phyloP scores from a whole-genome alignment of 1,140 invertebrate species.

The Hypothenemus hampei region DNA sequence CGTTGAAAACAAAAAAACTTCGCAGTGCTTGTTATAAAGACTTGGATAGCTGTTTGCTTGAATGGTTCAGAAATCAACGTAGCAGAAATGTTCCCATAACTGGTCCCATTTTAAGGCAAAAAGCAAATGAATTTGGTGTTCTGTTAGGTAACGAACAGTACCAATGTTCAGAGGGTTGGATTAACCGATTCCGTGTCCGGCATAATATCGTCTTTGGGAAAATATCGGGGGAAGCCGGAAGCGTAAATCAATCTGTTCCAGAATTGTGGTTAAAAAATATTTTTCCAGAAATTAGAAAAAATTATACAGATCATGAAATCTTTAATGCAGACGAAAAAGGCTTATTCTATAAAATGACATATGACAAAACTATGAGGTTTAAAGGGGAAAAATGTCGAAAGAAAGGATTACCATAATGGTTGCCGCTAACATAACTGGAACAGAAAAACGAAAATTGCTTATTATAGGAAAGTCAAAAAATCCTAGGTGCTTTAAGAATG shows the following conservation, averaged over 20 bases:
- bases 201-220: constrained; percentile 22
- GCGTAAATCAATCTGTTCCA: constrained; percentile 8
- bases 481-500: constrained; percentile 45
- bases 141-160: constrained; percentile 2
- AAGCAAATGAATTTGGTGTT: constrained; percentile 18
- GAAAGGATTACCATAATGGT: constrained; percentile 40
- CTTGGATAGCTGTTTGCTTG: neutral
- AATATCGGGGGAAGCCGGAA: constrained; percentile 26
- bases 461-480: constrained; percentile 42
- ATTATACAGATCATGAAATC: constrained; percentile 38
- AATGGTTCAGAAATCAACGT: neutral
- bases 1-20: neutral
- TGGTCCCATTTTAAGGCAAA: constrained; percentile 24
- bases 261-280: constrained; percentile 8
- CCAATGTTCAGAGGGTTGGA: constrained; percentile 20
- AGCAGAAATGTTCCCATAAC: constrained; percentile 19
- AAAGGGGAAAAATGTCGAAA: constrained; percentile 42
- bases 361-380: constrained; percentile 37
- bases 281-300: constrained; percentile 23
- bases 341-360: constrained; percentile 44
- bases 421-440: neutral
- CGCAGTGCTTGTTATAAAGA: neutral
- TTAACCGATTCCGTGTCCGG: constrained; percentile 28
- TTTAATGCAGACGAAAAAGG: constrained; percentile 48
- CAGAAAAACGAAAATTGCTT: constrained; percentile 41